A percentile compares a stretch with the other conserved stretches of the same genome.
phyloP scores from a whole-genome alignment of 1,140 invertebrate genomes.

The Rhopalosiphum maidis region DNA sequence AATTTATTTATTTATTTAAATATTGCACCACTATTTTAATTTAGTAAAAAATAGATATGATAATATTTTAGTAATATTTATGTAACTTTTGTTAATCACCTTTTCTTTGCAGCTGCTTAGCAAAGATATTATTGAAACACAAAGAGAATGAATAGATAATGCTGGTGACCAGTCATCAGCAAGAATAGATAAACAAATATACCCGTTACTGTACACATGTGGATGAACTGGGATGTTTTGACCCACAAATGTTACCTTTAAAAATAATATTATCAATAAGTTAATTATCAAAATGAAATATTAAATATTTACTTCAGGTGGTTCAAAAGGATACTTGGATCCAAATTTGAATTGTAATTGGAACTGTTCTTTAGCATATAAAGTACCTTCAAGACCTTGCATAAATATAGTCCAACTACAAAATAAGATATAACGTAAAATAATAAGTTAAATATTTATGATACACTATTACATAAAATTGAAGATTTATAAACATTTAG shows the following conservation, averaged over 20 bases:
- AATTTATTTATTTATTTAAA: no score
- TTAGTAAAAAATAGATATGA: no score
- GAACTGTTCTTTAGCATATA: slow-evolving; percentile 96
- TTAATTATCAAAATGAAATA: background rate
- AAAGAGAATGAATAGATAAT: slow-evolving; percentile 93
- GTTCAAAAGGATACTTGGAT: slow-evolving; percentile 97
- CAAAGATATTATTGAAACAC: slow-evolving; percentile 97
- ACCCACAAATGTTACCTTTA: slow-evolving; percentile 89
- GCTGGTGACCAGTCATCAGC: slow-evolving; percentile 99
- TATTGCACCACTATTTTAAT: no score
- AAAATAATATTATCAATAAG: slow-evolving; percentile 59
- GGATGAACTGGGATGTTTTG: slow-evolving; percentile 96
- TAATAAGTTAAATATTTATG: background rate
- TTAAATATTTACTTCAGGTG: slow-evolving; percentile 79
- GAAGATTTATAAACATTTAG: no score
- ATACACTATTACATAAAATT: no score
- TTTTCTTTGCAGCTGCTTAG: slow-evolving; percentile 96
- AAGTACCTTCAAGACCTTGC: slow-evolving; percentile 89
- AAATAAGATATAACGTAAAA: slow-evolving; percentile 49
- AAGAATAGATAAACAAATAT: slow-evolving; percentile 98
- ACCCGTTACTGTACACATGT: slow-evolving; percentile 98
- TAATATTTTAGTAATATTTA: no score
- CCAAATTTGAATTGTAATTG: slow-evolving; percentile 96
- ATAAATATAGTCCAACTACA: slow-evolving; percentile 92
- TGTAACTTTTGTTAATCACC: slow-evolving; percentile 64